Conservation (phyloP, 2,113 vertebrate species). For the Chaenocephalus aceratus region DNA sequence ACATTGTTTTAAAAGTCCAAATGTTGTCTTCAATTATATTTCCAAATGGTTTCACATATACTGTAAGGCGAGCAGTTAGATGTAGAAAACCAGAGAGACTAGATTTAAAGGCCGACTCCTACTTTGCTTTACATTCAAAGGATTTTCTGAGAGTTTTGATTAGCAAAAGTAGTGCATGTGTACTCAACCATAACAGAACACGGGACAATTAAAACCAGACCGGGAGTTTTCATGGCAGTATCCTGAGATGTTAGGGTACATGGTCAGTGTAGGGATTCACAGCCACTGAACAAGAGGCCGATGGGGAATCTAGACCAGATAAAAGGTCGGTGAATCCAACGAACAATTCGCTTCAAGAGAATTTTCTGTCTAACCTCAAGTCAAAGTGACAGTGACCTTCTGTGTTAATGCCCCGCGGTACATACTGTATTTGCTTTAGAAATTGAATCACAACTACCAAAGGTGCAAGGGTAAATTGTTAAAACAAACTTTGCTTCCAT, state of each 20-base stretch:
- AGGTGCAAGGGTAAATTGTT: conserved; percentile 78
- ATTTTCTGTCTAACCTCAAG: conserved; percentile 71
- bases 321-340: conserved; percentile 13
- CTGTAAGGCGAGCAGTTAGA: background rate
- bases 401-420: conserved; percentile 25
- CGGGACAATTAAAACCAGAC: conserved; percentile 1
- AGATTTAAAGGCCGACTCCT: background rate
- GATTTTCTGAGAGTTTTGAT: background rate
- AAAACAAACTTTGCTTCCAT: conserved; percentile 65
- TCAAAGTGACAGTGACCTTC: conserved; percentile 50
- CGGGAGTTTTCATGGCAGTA: background rate
- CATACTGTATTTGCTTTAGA: conserved; percentile 69
- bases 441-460: conserved; percentile 85
- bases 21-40: background rate
- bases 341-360: conserved; percentile 60
- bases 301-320: conserved; percentile 10
- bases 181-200: background rate
- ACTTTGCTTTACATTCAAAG: conserved; percentile 2
- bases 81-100: too few relatives aligned
- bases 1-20: background rate
- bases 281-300: conserved; percentile 9
- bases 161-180: background rate
- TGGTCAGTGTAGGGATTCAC: background rate
- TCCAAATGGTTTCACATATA: background rate
- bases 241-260: background rate